Base-by-base conservation (phyloP, 1,140 invertebrate species). In the Lepidostoma basale region DNA sequence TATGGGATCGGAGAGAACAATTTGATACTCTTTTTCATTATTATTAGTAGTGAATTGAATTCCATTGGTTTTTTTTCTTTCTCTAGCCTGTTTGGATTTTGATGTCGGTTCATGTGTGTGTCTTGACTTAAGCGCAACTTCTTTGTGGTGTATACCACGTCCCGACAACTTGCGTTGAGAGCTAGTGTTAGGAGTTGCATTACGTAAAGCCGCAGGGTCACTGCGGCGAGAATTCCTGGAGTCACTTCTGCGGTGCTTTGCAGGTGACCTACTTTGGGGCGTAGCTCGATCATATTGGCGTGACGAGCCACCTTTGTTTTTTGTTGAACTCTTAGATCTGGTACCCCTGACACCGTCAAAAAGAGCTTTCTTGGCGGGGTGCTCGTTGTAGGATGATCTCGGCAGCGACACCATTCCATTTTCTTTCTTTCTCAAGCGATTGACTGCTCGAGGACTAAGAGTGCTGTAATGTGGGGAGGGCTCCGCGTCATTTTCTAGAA, bases 371-470 rank as follows among this genome's bases (percentile, higher is more conserved):
- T 78, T 78, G 3, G 73, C 74, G 10, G 81, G 75, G 60, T 78
- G 75, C 52, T 77, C 73, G 60, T 76, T 80, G 45, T 77, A 76
- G 23, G 76, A 71, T 52, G 76, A 77, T 64, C 76, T 77, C 47
- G 76, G 78, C 47, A 81, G 56, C n/a, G 77, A 64, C 4, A 82
- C 78, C 77, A 82, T 77, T 6, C 82, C 82, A 78, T 83, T 83
- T 72, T 83, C 81, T 69, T 79, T 82, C 14, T 72, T 77, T 74
- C 78, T 79, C 69, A 81, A 72, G 28, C 75, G 78, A 10, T 76
- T 60, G 64, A 75, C 79, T n/a, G 33, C 10, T 25, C 39, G 33
- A 25, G 36, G 36, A 16, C 56, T 60, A n/a, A 60, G 14, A 2
- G 39, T 16, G 30, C 3, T 20, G 14, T 40, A 22, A 6, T 22